Evolutionary conservation across 2,113 vertebrate species (phyloP), one percentile per base, ranked within the genome.

Genomic region (Trogon surrucura): DNA sequence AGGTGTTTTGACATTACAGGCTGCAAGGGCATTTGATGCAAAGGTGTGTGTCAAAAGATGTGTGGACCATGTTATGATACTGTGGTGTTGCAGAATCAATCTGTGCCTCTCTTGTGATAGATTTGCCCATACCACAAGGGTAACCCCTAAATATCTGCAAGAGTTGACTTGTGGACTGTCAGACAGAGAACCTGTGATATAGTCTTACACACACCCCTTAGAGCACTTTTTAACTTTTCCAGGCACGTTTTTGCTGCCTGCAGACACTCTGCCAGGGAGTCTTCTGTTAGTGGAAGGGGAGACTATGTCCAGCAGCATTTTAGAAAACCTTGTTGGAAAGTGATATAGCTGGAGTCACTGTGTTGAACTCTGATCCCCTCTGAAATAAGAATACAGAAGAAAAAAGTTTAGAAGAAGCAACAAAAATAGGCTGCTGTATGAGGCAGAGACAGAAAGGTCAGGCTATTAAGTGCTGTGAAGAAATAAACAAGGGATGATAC

Each of bases 401-500:
- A 88, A 80, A 88, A 80, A 5, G 2, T 93, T 83, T 73, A 73
- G 50, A 93, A 41, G 44, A 85, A 93, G 72, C 71, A 94, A 83
- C 48, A 86, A 78, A 93, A 92, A 67, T 38, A 78, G 69, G 30
- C 47, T 88, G 54, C 85, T 84, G 5, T 80, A 38, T 81, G 72
- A 91, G 51, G 85, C 58, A 90, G 92, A 85, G 71, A n/a, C 64
- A 88, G 89, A 95, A 86, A 95, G 80, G 75, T 94, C 92, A 95
- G 72, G 56, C 48, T 88, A 38, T 88, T 93, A 74, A 54, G 67
- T 83, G 47, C 57, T 70, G 65, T 71, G 83, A 85, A 94, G 88
- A 85, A 94, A 65, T 65, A 94, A 91, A 88, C 75, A 91, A 66
- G 61, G 65, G 7, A 81, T 71, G 86, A 71, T 86, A 84, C 29